Conservation (phyloP, 2,113 vertebrate species). For the Amphiprion ocellaris region DNA sequence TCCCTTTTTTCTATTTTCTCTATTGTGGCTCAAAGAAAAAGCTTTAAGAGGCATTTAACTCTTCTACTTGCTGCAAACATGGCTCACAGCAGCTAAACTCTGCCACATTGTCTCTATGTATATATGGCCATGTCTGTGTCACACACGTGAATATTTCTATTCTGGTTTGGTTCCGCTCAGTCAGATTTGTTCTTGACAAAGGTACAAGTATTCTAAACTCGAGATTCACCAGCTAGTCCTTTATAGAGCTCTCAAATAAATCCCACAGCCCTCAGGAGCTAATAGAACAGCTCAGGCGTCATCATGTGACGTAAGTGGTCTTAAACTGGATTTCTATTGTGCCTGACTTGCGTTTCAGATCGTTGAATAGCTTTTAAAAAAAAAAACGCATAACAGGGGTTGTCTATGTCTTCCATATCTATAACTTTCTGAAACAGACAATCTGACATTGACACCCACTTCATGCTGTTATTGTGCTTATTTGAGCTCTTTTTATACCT, state of each 20-base stretch:
- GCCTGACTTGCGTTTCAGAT: too few species aligned
- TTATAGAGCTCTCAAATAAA: background rate
- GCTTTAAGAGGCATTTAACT: conserved; percentile 73
- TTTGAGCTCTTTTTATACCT: too few species aligned
- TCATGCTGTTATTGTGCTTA: too few species aligned
- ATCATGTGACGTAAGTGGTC: background rate
- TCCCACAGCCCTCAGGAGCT: background rate
- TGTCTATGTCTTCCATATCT: too few species aligned
- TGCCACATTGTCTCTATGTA: conserved; percentile 12
- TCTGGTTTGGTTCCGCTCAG: background rate
- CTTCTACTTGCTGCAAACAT: conserved; percentile 39
- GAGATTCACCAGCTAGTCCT: background rate
- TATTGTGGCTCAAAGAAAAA: conserved; percentile 66
- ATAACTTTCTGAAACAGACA: too few species aligned
- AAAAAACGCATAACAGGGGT: too few species aligned
- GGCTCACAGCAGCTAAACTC: conserved; percentile 42
- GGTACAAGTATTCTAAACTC: background rate
- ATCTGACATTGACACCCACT: too few species aligned
- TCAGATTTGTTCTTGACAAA: background rate
- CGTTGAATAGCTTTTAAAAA: too few species aligned
- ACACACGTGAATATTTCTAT: background rate
- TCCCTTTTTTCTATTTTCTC: conserved; percentile 59
- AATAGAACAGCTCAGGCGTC: background rate
- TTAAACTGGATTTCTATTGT: too few species aligned
- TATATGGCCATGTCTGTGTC: background rate